Conservation (phyloP, 1,140 invertebrate genomes). For the Brachionus rubens region DNA sequence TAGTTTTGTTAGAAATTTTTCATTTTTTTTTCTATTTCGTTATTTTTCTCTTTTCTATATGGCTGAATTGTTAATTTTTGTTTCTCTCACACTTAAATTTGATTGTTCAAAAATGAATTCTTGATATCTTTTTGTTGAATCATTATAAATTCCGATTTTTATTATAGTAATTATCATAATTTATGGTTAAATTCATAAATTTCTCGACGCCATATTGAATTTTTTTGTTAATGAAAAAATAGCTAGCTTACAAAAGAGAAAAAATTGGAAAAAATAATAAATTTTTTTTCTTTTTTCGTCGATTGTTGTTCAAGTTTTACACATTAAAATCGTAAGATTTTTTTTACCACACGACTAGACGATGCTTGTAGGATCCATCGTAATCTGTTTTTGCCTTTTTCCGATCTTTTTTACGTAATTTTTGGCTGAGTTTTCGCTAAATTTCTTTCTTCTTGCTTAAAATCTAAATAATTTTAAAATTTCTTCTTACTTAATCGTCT, state of each 20-base stretch:
- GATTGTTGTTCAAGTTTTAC: conserved; percentile 17
- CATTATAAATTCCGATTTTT: conserved; percentile 33
- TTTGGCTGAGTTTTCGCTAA: not conserved
- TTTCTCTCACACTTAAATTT: conserved; percentile 17
- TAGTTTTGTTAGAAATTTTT: conserved; percentile 6
- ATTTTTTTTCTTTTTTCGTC: conserved; percentile 36
- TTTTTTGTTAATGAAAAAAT: conserved; percentile 43
- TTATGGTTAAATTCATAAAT: conserved; percentile 16
- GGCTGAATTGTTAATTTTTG: not conserved
- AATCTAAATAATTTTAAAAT: not conserved
- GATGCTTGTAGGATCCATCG: too few species aligned
- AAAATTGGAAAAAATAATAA: conserved; percentile 3
- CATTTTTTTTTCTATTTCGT: not conserved
- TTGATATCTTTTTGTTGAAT: conserved; percentile 2
- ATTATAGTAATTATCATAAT: conserved; percentile 1
- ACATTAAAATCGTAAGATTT: not conserved
- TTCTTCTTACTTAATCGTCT: not conserved
- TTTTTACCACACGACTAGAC: not conserved
- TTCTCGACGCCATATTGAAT: conserved; percentile 37
- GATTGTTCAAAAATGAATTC: not conserved
- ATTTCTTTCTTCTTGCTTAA: not conserved
- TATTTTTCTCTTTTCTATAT: not conserved
- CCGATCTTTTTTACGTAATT: not conserved
- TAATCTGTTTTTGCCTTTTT: too few species aligned
- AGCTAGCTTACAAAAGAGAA: conserved; percentile 41